Base-by-base conservation (phyloP, 2,888 invertebrate species). In the Gasteruption jaculator region DNA sequence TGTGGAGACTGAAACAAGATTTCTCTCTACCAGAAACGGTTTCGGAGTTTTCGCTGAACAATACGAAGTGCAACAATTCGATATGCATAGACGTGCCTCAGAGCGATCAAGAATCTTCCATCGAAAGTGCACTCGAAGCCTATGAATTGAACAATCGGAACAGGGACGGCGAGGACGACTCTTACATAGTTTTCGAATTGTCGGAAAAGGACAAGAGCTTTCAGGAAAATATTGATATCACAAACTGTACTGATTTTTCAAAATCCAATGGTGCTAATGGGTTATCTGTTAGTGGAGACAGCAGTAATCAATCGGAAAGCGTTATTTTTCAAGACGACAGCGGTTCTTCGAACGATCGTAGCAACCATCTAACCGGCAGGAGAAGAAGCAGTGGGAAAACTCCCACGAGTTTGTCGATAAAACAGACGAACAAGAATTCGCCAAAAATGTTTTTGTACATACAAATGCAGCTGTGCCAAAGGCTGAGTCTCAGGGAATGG, bases 381-480 rank as follows among this genome's bases (percentile, higher is more conserved):
- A n/a, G n/a, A n/a, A n/a, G n/a, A n/a, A n/a, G n/a, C n/a, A n/a
- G n/a, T n/a, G n/a, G n/a, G n/a, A n/a, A n/a, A n/a, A n/a, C n/a
- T n/a, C n/a, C n/a, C n/a, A n/a, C n/a, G n/a, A n/a, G n/a, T n/a
- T n/a, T 6, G 19, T n/a, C 27, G 41, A 43, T 4, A 46, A 53
- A 35, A 22, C 42, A n/a, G 37, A 39, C 10, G 35, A 53, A 46
- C 22, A 50, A 37, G 24, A 59, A 58, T 10, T 60, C 56, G 4
- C 42, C 72, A 6, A 78, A 77, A 63, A 81, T 86, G 63, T 91
- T 86, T 69, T 77, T 97, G 11, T 96, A 92, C 68, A 97, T 97
- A 67, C 96, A 97, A 74, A 97, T 97, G 96, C 94, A 97, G 72
- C 73, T 97, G 47, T 97, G 96, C 61, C 81, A 82, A 38, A 82